Conservation (phyloP, 1,140 invertebrate genomes). For the Hirudo medicinalis region DNA sequence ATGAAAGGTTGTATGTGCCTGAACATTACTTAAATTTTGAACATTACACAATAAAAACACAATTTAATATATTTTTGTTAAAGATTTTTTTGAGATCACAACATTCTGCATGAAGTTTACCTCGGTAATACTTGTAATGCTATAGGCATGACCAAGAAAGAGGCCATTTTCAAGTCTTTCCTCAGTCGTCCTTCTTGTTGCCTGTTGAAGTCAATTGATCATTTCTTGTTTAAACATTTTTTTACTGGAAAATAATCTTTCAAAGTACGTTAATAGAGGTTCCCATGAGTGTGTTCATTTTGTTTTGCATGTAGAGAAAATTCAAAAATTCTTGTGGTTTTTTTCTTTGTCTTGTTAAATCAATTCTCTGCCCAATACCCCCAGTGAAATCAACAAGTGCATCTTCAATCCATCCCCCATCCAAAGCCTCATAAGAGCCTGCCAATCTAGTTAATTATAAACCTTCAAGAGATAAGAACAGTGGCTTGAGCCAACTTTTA, state of each 20-base stretch:
- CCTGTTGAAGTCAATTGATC: conserved; percentile 7
- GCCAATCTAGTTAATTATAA: conserved; percentile 43
- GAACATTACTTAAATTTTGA: too few relatives aligned
- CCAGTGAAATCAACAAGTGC: conserved; percentile 63
- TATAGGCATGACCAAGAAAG: conserved; percentile 84
- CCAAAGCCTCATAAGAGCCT: conserved; percentile 56
- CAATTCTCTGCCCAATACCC: conserved; percentile 55
- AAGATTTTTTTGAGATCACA: too few relatives aligned
- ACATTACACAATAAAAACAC: too few relatives aligned
- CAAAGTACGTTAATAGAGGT: conserved; percentile 71
- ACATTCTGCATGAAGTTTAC: conserved; percentile 28
- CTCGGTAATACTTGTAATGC: conserved; percentile 72
- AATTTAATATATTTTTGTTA: too few relatives aligned
- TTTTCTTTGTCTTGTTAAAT: conserved; percentile 21
- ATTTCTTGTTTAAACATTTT: too few relatives aligned
- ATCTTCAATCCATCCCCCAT: conserved; percentile 49
- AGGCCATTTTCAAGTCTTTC: conserved; percentile 59
- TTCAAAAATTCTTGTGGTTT: conserved; percentile 8
- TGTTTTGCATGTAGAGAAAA: not conserved
- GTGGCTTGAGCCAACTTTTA: not conserved
- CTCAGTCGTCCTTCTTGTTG: conserved; percentile 14
- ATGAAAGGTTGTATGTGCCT: too few relatives aligned
- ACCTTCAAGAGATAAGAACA: not conserved
- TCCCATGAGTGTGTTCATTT: conserved; percentile 73
- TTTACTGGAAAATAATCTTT: too few relatives aligned